Base-by-base conservation (phyloP, 2,113 vertebrate species). In the Notechis scutatus region DNA sequence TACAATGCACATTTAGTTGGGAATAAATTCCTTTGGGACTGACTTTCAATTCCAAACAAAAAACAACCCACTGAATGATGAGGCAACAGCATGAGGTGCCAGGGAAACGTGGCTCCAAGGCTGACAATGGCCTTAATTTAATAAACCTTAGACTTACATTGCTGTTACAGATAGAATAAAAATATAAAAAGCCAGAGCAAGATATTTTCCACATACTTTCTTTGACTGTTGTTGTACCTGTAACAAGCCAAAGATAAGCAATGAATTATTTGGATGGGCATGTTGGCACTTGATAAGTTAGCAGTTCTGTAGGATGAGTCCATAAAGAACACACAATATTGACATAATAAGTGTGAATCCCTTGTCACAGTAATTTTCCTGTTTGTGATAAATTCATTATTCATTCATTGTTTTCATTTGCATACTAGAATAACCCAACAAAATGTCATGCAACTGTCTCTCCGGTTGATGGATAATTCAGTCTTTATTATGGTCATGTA, bases 201-300 rank as follows among this genome's bases (percentile, higher is more conserved):
- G 64, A 29, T 85, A 56, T 89, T 59, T 85, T 90, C 52, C 34
- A 85, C 29, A 85, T 34, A 11, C 15, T 64, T 89, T 11, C 45
- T 29, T 57, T 89, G 9, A n/a, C 39, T 92, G 39, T 85, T 92
- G 59, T 47, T 89, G 10, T 69, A 92, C 54, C 12, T 90, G 42
- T 85, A 24, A 55, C 4, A 50, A 90, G 54, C 64, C 59, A 50
- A 85, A 7, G 12, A 29, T 85, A 42, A 85, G 9, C 59, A 85
- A 59, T 90, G 88, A 85, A 85, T 89, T 81, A 89, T 89, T 92
- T 81, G 42, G 45, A 92, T 81, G 87, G 87, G 39, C 14, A 92
- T 90, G 39, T 34, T 56, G 24, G 50, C 50, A 45, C 50, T 89
- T 89, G 50, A 89, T 92, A 88, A 89, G 50, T 74, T 61, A 89